A percentile compares a stretch with the other conserved stretches of the same genome.
phyloP scores from a whole-genome alignment of 2,113 vertebrate species.

The Catagonus wagneri region DNA sequence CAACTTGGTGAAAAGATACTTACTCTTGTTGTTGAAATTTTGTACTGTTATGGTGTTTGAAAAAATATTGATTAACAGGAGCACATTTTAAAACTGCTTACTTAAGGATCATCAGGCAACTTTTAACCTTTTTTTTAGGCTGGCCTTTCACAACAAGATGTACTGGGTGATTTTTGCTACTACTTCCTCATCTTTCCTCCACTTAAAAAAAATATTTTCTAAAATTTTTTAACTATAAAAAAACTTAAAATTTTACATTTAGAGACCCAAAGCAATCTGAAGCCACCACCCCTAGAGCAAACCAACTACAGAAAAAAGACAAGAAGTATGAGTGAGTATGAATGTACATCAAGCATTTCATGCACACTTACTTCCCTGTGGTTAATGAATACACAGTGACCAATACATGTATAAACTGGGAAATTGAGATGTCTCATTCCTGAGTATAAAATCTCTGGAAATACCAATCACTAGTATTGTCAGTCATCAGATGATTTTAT shows the following conservation, averaged over 20 bases:
- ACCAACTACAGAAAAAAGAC: neutral
- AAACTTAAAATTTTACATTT: neutral
- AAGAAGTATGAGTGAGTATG: neutral
- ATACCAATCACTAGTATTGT: neutral
- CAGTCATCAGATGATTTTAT: neutral
- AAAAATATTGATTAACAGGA: slow-evolving; percentile 68
- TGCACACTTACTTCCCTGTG: neutral
- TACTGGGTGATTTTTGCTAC: slow-evolving; percentile 31
- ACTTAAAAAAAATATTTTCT: neutral
- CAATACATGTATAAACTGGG: neutral
- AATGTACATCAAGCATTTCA: neutral
- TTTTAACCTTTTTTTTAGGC: slow-evolving; percentile 58
- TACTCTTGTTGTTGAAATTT: slow-evolving; percentile 68
- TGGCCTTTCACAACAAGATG: slow-evolving; percentile 1
- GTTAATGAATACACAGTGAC: neutral
- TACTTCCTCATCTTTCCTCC: neutral
- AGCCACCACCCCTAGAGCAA: neutral
- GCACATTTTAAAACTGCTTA: slow-evolving; percentile 60
- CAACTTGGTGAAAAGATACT: slow-evolving; percentile 75
- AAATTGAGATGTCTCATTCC: neutral
- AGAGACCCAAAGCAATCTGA: slow-evolving; percentile 4
- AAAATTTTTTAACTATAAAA: neutral
- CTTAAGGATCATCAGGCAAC: slow-evolving; percentile 21
- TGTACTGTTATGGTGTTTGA: slow-evolving; percentile 21
- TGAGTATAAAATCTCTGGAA: slow-evolving; percentile 14